These are phyloP conservation scores for Lordiphosa collinella DNA, from an alignment of 1,140 invertebrate genomes.

Conservation along the genomic window DNA sequence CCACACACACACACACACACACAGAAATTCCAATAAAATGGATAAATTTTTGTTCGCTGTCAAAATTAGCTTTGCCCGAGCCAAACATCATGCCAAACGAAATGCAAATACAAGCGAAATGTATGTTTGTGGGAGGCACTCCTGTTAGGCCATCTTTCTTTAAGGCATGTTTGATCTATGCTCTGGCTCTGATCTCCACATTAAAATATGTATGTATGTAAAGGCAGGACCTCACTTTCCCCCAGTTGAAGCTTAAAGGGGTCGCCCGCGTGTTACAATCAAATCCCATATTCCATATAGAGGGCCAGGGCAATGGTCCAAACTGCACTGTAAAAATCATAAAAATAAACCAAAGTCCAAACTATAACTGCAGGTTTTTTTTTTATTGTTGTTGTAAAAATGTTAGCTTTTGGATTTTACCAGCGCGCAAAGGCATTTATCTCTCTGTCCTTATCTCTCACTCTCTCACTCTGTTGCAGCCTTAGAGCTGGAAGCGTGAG, in stretches of 20 bases:
- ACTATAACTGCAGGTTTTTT: slow-evolving; percentile 60
- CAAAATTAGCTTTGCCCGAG: slow-evolving; percentile 43
- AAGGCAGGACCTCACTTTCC: too few species aligned
- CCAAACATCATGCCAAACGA: slow-evolving; percentile 31
- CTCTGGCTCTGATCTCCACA: too few species aligned
- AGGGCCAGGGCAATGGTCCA: too few species aligned
- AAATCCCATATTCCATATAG: too few species aligned
- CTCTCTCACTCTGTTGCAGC: neutral
- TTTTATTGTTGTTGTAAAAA: slow-evolving; percentile 41
- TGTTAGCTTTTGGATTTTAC: slow-evolving; percentile 63
- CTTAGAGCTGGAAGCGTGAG: slow-evolving; percentile 29
- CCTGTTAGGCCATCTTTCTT: too few species aligned
- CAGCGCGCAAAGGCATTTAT: slow-evolving; percentile 49
- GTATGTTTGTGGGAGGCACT: neutral
- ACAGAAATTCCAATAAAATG: slow-evolving; percentile 37
- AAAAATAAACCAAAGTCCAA: slow-evolving; percentile 59
- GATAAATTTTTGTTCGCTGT: slow-evolving; percentile 7
- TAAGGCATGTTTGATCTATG: too few species aligned
- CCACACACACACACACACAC: slow-evolving; percentile 3
- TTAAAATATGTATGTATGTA: too few species aligned
- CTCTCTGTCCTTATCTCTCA: slow-evolving; percentile 2
- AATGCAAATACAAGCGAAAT: slow-evolving; percentile 31
- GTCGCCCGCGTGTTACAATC: too few species aligned
- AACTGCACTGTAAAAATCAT: slow-evolving; percentile 20
- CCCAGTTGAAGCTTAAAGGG: too few species aligned